These are phyloP conservation scores for Clarias magur DNA, from an alignment of 2,113 vertebrate genomes.

Conservation along the genomic window DNA sequence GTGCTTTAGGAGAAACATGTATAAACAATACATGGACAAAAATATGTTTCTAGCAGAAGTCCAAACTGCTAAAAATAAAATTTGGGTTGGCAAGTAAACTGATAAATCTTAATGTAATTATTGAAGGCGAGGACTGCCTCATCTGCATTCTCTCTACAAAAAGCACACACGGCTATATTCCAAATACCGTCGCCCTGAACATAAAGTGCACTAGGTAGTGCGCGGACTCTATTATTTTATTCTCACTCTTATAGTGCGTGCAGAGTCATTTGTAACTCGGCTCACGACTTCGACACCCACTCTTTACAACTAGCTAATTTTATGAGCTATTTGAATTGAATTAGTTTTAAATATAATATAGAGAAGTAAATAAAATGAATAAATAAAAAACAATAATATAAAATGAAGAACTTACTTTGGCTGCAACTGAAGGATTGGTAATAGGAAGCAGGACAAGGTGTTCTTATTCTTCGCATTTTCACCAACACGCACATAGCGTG, in stretches of 20 bases:
- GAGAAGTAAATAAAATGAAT: neutral
- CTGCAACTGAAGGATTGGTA: neutral
- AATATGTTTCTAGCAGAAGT: neutral
- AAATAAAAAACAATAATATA: neutral
- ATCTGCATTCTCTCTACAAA: neutral
- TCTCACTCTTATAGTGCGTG: neutral
- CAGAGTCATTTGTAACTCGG: neutral
- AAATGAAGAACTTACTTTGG: neutral
- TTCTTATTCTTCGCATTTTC: neutral
- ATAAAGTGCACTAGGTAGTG: neutral
- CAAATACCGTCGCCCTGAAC: neutral
- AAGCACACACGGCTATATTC: neutral
- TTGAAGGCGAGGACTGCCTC: neutral
- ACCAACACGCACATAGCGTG: neutral
- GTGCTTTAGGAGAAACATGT: neutral
- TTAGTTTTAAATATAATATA: neutral
- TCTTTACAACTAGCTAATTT: neutral
- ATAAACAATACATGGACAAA: neutral
- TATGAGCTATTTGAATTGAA: neutral
- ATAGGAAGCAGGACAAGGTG: neutral
- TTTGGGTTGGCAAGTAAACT: neutral
- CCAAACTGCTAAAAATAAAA: neutral
- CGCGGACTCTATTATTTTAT: neutral
- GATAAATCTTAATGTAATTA: neutral
- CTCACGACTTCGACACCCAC: neutral